These are phyloP conservation scores for Nezara viridula DNA, from an alignment of 2,888 invertebrate genomes.

Conservation along the genomic window DNA sequence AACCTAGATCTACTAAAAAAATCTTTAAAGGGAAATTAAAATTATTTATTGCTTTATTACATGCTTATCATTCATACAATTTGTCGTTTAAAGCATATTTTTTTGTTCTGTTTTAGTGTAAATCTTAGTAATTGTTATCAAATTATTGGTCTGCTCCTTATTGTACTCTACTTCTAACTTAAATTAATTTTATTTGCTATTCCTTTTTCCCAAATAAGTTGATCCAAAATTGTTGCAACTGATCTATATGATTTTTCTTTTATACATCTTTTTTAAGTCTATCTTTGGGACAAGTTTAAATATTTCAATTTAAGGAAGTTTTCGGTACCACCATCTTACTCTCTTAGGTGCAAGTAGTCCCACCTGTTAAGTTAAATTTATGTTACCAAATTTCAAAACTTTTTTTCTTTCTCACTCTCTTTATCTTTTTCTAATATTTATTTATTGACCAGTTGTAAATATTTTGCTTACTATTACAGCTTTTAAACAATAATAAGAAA, in stretches of 20 bases:
- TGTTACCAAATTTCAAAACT: conserved; percentile 57
- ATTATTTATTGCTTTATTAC: background rate
- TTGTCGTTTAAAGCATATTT: background rate
- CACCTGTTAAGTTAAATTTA: conserved; percentile 52
- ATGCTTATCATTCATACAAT: background rate
- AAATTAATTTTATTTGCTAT: background rate
- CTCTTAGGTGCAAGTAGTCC: conserved; percentile 23
- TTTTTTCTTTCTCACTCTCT: background rate
- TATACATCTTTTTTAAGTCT: background rate
- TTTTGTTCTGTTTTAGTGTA: background rate
- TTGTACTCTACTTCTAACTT: background rate
- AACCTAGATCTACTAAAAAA: background rate
- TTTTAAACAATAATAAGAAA: background rate
- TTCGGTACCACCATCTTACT: conserved; percentile 4
- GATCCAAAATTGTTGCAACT: background rate
- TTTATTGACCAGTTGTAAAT: conserved; percentile 43
- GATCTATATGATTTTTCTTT: background rate
- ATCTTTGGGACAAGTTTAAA: background rate
- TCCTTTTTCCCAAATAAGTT: background rate
- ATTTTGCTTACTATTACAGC: background rate
- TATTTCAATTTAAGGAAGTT: conserved; percentile 4
- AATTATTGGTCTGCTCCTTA: background rate
- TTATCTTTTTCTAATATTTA: background rate
- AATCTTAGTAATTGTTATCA: background rate
- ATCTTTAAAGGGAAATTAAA: background rate